Evolutionary conservation across 2,888 invertebrate species (phyloP), one percentile per base, ranked within the genome.

Genomic region (Abrostola triplasia): DNA sequence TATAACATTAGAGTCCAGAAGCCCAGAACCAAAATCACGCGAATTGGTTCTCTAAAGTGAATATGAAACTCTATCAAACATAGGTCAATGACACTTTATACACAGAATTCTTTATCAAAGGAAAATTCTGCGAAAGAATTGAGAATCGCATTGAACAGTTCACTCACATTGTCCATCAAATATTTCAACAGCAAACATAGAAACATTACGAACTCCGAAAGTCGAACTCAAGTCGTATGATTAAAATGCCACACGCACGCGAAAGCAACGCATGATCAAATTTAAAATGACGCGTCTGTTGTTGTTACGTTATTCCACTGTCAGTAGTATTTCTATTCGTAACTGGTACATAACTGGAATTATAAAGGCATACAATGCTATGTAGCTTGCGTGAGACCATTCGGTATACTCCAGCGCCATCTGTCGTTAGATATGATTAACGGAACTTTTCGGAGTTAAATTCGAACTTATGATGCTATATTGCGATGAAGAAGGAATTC

Each of bases 251-350:
- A 49, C 70, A 60, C 62, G 62, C 62, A 60, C 51, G 37, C 42
- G 47, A 54, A 50, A 38, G 57, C 24, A 10, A 70, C 51, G 62
- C 71, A 59, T 55, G 71, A 70, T 41, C 51, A 60, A 62, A 54
- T 59, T 37, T 9, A 41, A 62, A 57, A 70, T 66, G 48, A 66
- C 66, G 53, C 12, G 7, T 40, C 49, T 36, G 54, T 12, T 36
- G 54, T 12, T 55, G 44, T 71, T 71, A 66, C 67, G 64, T 70
- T 71, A 64, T 68, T 64, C 41, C 36, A 5, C 49, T 58, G 66
- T 70, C 66, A 51, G 71, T 65, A 58, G 37, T 70, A 9, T 62
- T 70, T 65, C 56, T 66, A 60, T 51, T 63, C 69, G 58, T 70
- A 68, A 62, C 69, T 38, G 10, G 8, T 12, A 36, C 58, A 59